Evolutionary conservation across 2,113 vertebrate genomes (phyloP).

Genomic region (Hydrolagus affinis): DNA sequence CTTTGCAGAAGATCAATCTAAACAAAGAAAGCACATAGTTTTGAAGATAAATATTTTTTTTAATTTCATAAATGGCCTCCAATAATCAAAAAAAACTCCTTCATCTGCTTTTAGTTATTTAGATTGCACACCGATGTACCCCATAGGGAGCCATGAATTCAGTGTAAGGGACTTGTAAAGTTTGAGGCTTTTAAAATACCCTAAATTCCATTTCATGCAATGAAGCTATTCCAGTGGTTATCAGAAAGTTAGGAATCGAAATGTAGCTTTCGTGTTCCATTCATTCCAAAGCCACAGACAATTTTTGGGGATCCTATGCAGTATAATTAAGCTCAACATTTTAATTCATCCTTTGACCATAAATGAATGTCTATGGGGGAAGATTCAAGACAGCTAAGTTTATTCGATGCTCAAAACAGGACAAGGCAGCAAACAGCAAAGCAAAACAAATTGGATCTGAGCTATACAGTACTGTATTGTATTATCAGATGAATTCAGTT

Average conservation of each 20-base stretch:
- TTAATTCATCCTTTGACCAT: not conserved
- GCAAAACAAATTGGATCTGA: no score
- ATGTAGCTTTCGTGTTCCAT: not conserved
- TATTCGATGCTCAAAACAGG: no score
- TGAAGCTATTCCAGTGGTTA: not conserved
- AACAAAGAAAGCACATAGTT: not conserved
- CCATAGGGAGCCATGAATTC: not conserved
- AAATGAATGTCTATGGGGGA: not conserved
- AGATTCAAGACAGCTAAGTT: no score
- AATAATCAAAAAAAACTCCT: not conserved
- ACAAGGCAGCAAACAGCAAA: no score
- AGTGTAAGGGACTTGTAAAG: not conserved
- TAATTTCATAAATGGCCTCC: constrained; percentile 7
- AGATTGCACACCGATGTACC: not conserved
- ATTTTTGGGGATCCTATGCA: not conserved
- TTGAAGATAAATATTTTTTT: not conserved
- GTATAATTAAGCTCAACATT: not conserved
- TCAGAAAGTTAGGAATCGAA: not conserved
- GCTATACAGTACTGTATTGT: no score
- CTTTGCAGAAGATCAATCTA: not conserved
- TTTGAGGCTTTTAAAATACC: not conserved
- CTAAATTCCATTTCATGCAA: not conserved
- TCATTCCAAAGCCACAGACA: not conserved
- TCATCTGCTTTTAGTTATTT: not conserved
- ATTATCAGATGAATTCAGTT: no score